Percentiles rank a stretch among this genome's conserved stretches.
Evolutionary conservation across 64 coral and sea anemone species (phyloP).

Genomic region (Montipora capricornis): DNA sequence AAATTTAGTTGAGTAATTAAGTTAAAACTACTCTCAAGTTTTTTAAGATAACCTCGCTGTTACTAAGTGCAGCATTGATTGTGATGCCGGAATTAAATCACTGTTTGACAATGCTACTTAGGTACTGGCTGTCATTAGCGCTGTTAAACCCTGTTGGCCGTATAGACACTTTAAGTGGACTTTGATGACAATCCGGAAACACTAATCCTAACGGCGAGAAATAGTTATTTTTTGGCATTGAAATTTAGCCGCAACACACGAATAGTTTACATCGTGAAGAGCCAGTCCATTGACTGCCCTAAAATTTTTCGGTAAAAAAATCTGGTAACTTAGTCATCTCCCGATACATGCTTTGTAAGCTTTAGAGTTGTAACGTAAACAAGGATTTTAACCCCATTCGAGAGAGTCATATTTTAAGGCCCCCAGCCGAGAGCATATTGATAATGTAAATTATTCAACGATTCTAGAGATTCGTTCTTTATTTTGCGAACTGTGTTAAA

Average conservation of each 20-base stretch:
- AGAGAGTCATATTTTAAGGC: neutral
- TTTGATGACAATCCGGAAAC: constrained; percentile 7
- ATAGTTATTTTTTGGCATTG: neutral
- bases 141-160: no score
- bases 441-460: neutral
- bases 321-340: neutral
- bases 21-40: neutral
- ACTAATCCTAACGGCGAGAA: neutral
- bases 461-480: neutral
- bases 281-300: no score
- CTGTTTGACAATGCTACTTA: neutral
- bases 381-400: neutral
- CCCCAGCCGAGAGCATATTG: neutral
- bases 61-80: neutral
- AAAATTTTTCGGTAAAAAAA: no score
- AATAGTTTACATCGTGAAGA: no score
- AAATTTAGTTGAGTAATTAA: no score
- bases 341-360: neutral
- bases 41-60: neutral
- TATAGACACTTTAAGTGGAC: neutral
- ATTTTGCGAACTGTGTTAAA: neutral
- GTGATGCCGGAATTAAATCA: neutral
- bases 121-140: neutral
- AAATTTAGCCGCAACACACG: no score
- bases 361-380: neutral